Base-by-base conservation (phyloP, 2,888 invertebrate genomes). In the Nasonovia ribisnigri region DNA sequence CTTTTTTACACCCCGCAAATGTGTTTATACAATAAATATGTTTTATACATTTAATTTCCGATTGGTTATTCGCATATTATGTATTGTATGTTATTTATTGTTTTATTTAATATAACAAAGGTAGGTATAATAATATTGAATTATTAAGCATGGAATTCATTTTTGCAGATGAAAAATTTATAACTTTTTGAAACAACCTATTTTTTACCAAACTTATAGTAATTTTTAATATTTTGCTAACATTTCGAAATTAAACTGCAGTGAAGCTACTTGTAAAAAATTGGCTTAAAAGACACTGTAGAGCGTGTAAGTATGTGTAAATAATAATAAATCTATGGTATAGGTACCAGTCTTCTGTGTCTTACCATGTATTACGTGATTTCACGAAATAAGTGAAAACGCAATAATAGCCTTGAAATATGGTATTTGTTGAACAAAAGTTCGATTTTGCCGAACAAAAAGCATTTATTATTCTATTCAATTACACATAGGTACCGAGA, bases 401-500 rank as follows among this genome's bases (percentile, higher is more conserved):
- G 8, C 77, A 77, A 36, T 77, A 77, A 77, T 36, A 36, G 20
- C 36, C 20, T 36, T 77, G 77, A 77, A 77, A 88, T 42, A 48
- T 36, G 1, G 88, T 36, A 88, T 54, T 42, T 51, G 43, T 67
- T 43, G n/a, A 90, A 90, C 43, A n/a, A 26, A 43, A 43, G 29
- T 60, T 54, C 36, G 36, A 54, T 77, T 77, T 77, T 46, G 87
- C 46, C 29, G 24, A 46, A 77, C 77, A 77, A 77, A 77, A 77
- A 77, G 36, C 20, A 77, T 88, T 54, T 88, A 88, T 88, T 88
- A 86, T 86, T 46, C 43, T 29, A 48, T 46, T 46, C 46, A 51
- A 77, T 77, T 36, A 36, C 20, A 77, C 36, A 24, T 36, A 77
- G 36, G 77, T 77, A n/a, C 29, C 77, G 2, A 36, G 20, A 77